Evolutionary conservation across 2,888 invertebrate species (phyloP), one percentile per base, ranked within the genome.

Genomic region (Dynastes tityus): DNA sequence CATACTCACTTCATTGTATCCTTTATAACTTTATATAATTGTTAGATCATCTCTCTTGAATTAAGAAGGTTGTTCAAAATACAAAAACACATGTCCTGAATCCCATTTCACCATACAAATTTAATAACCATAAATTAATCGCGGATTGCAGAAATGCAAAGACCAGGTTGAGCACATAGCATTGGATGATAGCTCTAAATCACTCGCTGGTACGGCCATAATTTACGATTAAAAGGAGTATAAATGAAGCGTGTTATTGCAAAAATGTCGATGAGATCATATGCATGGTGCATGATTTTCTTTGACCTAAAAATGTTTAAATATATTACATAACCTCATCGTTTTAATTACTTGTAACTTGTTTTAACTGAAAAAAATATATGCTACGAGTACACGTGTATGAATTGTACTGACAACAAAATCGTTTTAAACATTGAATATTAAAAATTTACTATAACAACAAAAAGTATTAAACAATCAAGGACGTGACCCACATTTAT

Each of bases 261-360:
- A 37, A 16, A 73, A 58, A 58, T 58, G 40, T 61, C 73, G 73
- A 73, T 73, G 73, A 61, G 40, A 58, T 73, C 73, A 73, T 73
- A 29, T 11, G 16, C 40, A 73, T 8, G 16, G 22, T n/a, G 37
- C 58, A n/a, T 16, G 9, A 73, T 37, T 58, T 73, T 32, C 40
- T 37, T 58, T 73, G 68, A 68, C 68, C 68, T 27, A 68, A 68
- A 68, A 68, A 68, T 68, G 11, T 73, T 55, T 37, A 55, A 32
- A 55, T 58, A 58, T 40, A 40, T 73, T 73, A 37, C 40, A 73
- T 58, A 73, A 73, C 58, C 29, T 51, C 40, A 51, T 29, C 68
- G 22, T 51, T n/a, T 68, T 68, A 68, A 68, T 68, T 68, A 51
- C 68, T 5, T 68, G 3, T 5, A 27, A 51, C n/a, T 68, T 68